phyloP scores from a whole-genome alignment of 2,888 invertebrate species.

The Omphaloscelis lunosa region DNA sequence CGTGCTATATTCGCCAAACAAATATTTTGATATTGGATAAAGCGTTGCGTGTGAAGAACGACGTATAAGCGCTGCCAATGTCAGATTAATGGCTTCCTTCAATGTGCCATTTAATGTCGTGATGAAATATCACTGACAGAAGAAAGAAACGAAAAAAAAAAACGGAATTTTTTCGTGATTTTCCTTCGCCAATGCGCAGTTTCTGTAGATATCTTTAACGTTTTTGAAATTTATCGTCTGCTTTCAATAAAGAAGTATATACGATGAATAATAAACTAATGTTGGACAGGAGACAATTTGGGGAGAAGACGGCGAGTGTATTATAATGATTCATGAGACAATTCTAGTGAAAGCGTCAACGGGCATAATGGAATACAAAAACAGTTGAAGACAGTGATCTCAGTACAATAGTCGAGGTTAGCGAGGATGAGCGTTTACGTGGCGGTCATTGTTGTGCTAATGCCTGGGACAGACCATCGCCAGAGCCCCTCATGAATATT shows the following conservation, averaged over 20 bases:
- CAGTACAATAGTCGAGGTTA: slow-evolving; percentile 82
- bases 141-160: slow-evolving; percentile 58
- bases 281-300: slow-evolving; percentile 31
- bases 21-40: slow-evolving; percentile 61
- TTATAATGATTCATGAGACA: slow-evolving; percentile 65
- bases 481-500: slow-evolving; percentile 87
- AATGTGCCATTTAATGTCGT: slow-evolving; percentile 64
- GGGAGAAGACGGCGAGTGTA: slow-evolving; percentile 49
- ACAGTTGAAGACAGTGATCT: slow-evolving; percentile 78
- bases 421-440: slow-evolving; percentile 78
- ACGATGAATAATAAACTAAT: slow-evolving; percentile 42
- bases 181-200: slow-evolving; percentile 36
- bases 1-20: slow-evolving; percentile 51
- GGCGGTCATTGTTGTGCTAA: slow-evolving; percentile 86
- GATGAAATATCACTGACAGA: slow-evolving; percentile 66
- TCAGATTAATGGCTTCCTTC: slow-evolving; percentile 69
- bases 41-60: slow-evolving; percentile 45
- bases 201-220: slow-evolving; percentile 27
- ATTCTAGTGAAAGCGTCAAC: slow-evolving; percentile 61
- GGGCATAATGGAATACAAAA: slow-evolving; percentile 73
- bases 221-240: slow-evolving; percentile 59
- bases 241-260: slow-evolving; percentile 58
- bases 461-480: slow-evolving; percentile 79
- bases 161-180: slow-evolving; percentile 37
- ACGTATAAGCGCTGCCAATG: slow-evolving; percentile 62